phyloP scores from a whole-genome alignment of 2,797 vertebrate species.

The Ctenosaura bakeri region DNA sequence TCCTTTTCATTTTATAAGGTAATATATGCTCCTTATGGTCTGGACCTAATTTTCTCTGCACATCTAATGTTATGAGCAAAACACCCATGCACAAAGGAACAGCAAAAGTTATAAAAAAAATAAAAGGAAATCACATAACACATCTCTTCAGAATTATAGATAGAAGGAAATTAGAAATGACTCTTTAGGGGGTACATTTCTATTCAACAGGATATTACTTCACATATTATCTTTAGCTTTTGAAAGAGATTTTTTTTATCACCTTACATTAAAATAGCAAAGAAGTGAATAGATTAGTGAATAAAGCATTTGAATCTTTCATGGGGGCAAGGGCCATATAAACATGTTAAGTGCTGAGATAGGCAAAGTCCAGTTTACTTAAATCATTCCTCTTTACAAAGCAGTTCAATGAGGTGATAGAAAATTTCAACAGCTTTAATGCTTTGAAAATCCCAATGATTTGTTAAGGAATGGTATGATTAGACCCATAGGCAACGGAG shows the following conservation, averaged over 20 bases:
- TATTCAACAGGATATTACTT: conserved; percentile 24
- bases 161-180: conserved; percentile 18
- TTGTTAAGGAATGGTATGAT: neutral
- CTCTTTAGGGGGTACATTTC: neutral
- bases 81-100: neutral
- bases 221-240: neutral
- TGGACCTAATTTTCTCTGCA: neutral
- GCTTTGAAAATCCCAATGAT: neutral
- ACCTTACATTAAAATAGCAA: neutral
- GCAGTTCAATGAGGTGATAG: neutral
- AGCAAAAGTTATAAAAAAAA: conserved; percentile 18
- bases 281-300: neutral
- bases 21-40: neutral
- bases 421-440: neutral
- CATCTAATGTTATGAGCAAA: neutral
- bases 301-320: neutral
- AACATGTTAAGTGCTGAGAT: neutral
- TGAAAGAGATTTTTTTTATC: neutral
- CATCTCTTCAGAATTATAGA: conserved; percentile 6
- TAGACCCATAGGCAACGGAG: neutral
- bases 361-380: neutral
- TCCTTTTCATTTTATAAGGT: neutral
- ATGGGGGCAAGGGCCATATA: neutral
- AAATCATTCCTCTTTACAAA: neutral
- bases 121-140: conserved; percentile 8